Evolutionary conservation across 2,113 vertebrate genomes (phyloP).

Genomic region (Nymphicus hollandicus): DNA sequence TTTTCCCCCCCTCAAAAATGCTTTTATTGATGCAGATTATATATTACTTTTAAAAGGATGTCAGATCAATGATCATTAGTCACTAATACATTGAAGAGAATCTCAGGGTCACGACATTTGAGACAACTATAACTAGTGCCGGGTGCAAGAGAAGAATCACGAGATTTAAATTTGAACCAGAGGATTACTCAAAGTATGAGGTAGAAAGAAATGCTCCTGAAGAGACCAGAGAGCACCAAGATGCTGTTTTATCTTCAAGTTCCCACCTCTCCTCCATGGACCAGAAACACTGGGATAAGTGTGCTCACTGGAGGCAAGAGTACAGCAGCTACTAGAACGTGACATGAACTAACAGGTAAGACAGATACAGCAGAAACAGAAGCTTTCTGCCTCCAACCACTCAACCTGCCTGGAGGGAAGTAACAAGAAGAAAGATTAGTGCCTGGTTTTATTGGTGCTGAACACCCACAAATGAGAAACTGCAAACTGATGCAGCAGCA

Average conservation of each 20-base stretch:
- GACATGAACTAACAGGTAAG: neutral
- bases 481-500: neutral
- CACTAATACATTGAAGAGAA: neutral
- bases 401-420: slow-evolving; percentile 9
- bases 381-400: slow-evolving; percentile 1
- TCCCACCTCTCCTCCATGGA: slow-evolving; percentile 1
- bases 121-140: neutral
- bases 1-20: neutral
- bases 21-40: neutral
- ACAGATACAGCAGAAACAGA: neutral
- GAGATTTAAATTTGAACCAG: neutral
- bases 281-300: neutral
- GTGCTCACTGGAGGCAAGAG: neutral
- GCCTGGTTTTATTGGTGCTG: neutral
- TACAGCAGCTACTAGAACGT: neutral
- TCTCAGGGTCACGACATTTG: neutral
- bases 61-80: neutral
- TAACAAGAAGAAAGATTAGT: neutral
- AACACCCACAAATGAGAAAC: neutral
- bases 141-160: neutral
- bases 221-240: neutral
- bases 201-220: neutral
- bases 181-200: neutral
- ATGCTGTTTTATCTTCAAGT: neutral
- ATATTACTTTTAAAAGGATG: neutral